Conservation (phyloP, 2,113 vertebrate species). For the Python bivittatus region DNA sequence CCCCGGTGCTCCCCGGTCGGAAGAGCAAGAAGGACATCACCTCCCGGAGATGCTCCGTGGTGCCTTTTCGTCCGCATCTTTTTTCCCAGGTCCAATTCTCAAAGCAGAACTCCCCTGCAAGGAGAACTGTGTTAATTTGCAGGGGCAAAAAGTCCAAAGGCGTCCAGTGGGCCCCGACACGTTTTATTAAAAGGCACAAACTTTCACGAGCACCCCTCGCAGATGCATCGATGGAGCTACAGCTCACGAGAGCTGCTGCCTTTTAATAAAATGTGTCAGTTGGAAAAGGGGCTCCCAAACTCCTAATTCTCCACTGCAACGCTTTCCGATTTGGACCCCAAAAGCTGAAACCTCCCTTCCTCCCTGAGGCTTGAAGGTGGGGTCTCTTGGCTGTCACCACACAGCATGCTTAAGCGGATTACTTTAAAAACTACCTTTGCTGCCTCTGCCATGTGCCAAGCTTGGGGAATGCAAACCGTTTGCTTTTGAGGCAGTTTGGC, state of each 20-base stretch:
- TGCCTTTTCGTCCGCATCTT: not conserved
- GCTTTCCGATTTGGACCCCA: not conserved
- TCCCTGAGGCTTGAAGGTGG: not conserved
- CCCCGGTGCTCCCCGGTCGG: not conserved
- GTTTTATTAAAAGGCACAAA: not conserved
- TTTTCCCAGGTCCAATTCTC: not conserved
- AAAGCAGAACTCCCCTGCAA: not conserved
- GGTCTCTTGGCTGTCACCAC: not conserved
- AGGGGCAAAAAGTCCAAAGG: not conserved
- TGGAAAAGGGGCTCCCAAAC: not conserved
- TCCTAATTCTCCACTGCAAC: not conserved
- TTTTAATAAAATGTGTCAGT: not conserved
- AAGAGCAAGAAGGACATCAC: not conserved
- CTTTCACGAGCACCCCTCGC: not conserved
- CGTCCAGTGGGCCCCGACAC: not conserved
- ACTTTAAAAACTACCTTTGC: not conserved
- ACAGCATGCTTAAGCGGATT: not conserved
- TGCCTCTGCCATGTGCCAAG: not conserved
- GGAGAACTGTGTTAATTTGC: not conserved
- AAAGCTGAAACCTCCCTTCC: not conserved
- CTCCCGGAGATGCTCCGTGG: not conserved
- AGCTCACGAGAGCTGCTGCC: not conserved
- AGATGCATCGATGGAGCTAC: not conserved
- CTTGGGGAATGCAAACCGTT: not conserved
- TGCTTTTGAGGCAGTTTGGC: not conserved